Evolutionary conservation across 1,140 invertebrate species (phyloP), one percentile per base, ranked within the genome.

Genomic region (Cydia fagiglandana): DNA sequence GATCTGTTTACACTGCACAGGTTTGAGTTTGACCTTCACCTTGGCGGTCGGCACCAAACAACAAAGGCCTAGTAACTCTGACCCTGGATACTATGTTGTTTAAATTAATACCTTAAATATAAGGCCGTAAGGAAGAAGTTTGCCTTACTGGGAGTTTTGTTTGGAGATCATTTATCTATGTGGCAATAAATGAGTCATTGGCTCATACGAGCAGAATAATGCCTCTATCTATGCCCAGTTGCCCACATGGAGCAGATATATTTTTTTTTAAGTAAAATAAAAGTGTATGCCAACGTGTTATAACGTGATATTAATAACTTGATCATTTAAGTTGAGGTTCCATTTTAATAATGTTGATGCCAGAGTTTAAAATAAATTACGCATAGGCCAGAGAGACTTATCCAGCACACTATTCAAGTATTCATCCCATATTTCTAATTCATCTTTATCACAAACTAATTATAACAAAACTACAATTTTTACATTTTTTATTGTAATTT

Each of bases 131-230:
- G 45, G 73, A 28, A n/a, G 13, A 74, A 74, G 56, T 47, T 53
- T 12, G 7, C 28, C 9, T 10, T 20, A 28, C 20, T 17, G 12
- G 47, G 13, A 17, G 70, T 13, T 56, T 53, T 74, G 28, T 74
- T 74, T 50, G 73, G 17, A 74, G 20, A 56, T 74, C 20, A 53
- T 74, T 30, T 50, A 74, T 74, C 50, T 56, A 50, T 53, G 56
- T 24, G 56, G 56, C 56, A n/a, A 53, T 61, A 61, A 61, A 61
- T 61, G 56, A 61, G 56, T 61, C 56, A 61, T 24, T 24, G 56
- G 56, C 24, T 12, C 56, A 20, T 24, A 24, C 24, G 24, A 24
- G 24, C 24, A 24, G 24, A 24, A 24, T 56, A 20, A 53, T 61
- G 56, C 7, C 10, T 24, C 20, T 61, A 20, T 56, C n/a, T 56